Evolutionary conservation across 1,140 invertebrate genomes (phyloP), one percentile per base, ranked within the genome.

Genomic region (Leptinotarsa texana): DNA sequence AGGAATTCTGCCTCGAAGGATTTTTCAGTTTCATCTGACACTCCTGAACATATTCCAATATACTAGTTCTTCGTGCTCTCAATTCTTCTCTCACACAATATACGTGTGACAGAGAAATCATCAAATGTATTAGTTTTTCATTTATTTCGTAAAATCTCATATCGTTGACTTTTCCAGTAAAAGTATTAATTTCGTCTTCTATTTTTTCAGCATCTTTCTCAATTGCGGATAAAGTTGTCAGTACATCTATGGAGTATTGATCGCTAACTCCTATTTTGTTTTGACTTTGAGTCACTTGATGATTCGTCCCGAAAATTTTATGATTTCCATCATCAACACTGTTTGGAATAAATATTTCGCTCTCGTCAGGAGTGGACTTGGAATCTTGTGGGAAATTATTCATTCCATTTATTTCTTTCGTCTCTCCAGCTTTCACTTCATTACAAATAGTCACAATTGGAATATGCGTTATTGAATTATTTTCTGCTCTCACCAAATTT

Each of bases 141-240:
- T 78, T 79, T 13, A 79, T 73, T 68, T 80, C 79, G 73, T 74
- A 80, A 24, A 67, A 80, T 62, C 66, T 69, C 17, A 80, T 49
- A 42, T 77, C 71, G 42, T 75, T 76, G 11, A 13, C 73, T 11
- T 24, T 67, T 13, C 76, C 79, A 2, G 73, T 24, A 24, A 79
- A 80, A 22, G 63, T 68, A 17, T 47, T 72, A 8, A 79, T 75
- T 24, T 79, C 76, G 1, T 69, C 68, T 8, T 79, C 78, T 17
- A 77, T 42, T 69, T 68, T 69, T n/a, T 49, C 21, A 0, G 72
- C 78, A 4, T 77, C 73, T 13, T 77, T 73, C 62, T 76, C 77
- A 13, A 75, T 72, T 8, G 24, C 22, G 17, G 42, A 6, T 13
- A 78, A 73, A n/a, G 42, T 68, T 42, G 57, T 27, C 11, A 68